Evolutionary conservation across 2,797 vertebrate species (phyloP).

Genomic region (Prunella strophiata): DNA sequence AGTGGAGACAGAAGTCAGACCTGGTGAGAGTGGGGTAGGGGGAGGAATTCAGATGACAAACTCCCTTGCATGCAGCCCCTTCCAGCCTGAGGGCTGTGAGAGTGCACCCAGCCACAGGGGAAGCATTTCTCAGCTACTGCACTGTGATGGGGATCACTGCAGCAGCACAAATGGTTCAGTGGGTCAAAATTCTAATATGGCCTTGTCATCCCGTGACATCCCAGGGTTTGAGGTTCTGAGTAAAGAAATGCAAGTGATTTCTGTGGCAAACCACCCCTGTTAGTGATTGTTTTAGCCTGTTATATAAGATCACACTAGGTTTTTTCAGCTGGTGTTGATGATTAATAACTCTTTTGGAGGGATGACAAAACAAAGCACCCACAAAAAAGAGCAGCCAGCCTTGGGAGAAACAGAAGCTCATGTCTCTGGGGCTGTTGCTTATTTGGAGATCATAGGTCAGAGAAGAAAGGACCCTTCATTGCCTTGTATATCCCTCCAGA

Average conservation of each 20-base stretch:
- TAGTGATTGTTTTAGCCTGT: background rate
- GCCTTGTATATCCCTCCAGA: background rate
- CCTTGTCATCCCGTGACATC: background rate
- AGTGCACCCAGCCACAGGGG: background rate
- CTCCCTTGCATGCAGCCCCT: background rate
- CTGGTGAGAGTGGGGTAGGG: accelerated
- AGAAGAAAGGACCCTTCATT: background rate
- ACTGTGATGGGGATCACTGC: background rate
- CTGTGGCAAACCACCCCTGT: background rate
- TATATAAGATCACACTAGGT: accelerated
- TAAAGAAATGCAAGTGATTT: background rate
- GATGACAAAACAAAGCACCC: background rate
- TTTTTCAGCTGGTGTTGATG: background rate
- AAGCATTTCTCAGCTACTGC: background rate
- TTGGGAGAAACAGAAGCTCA: background rate
- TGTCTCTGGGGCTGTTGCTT: background rate
- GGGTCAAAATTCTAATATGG: background rate
- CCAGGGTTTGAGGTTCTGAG: background rate
- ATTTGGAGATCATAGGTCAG: background rate
- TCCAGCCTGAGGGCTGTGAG: background rate
- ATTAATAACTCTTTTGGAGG: background rate
- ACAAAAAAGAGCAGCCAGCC: background rate
- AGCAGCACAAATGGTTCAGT: background rate
- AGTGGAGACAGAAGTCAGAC: background rate
- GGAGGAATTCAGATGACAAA: background rate